Conservation (phyloP, 2,113 vertebrate genomes). For the Phodopus roborovskii region DNA sequence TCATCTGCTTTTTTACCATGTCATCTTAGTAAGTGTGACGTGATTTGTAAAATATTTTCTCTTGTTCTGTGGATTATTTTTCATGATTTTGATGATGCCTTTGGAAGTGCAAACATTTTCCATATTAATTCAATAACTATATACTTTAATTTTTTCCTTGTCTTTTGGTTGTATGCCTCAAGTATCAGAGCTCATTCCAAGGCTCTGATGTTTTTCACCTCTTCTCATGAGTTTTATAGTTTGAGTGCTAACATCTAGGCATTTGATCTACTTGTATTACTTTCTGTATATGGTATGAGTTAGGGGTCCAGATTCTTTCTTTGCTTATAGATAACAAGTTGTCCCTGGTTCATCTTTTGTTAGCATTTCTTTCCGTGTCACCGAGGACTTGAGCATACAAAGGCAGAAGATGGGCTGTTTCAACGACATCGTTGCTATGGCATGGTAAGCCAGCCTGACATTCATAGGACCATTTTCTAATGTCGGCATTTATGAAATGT, state of each 20-base stretch:
- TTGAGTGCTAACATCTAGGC: neutral
- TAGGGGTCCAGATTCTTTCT: neutral
- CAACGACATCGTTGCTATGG: neutral
- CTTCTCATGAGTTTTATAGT: neutral
- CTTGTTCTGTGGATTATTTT: neutral
- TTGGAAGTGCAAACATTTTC: neutral
- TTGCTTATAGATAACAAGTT: neutral
- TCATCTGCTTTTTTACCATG: neutral
- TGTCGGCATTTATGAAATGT: neutral
- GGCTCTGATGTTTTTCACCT: neutral
- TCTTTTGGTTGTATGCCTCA: neutral
- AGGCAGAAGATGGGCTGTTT: neutral
- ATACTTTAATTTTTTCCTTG: constrained; percentile 2
- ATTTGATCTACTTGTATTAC: neutral
- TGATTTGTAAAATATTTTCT: constrained; percentile 13
- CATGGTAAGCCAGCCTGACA: neutral
- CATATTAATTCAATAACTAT: neutral
- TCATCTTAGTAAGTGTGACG: neutral
- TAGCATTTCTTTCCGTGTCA: neutral
- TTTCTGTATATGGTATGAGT: neutral
- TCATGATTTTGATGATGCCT: neutral
- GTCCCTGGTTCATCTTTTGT: constrained; percentile 4
- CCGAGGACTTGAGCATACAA: neutral
- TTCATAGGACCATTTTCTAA: neutral
- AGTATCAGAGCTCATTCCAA: neutral